A percentile compares a stretch with the other conserved stretches of the same genome.
phyloP scores from a whole-genome alignment of 1,140 invertebrate genomes.

The Drosophila takahashii region DNA sequence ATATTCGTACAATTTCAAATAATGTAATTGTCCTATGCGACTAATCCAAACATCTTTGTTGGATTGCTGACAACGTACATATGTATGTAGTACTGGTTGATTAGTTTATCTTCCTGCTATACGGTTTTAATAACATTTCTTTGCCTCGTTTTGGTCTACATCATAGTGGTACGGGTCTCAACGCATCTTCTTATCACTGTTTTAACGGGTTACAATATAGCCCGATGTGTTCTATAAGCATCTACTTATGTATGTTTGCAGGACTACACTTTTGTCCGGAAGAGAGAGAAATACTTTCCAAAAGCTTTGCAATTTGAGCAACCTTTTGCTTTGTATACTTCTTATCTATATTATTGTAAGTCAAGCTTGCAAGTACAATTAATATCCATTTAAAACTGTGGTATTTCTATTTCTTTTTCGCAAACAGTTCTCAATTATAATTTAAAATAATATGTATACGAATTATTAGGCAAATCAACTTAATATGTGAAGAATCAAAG shows the following conservation, averaged over 20 bases:
- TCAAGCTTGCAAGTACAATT: slow-evolving; percentile 1
- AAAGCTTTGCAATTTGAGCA: slow-evolving; percentile 35
- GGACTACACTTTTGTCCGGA: slow-evolving; percentile 8
- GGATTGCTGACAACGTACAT: slow-evolving; percentile 4
- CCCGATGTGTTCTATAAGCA: slow-evolving; percentile 12
- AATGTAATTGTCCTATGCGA: slow-evolving; percentile 7
- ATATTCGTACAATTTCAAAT: slow-evolving; percentile 12
- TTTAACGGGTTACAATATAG: slow-evolving; percentile 2
- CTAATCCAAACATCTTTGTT: slow-evolving; percentile 2
- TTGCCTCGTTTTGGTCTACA: slow-evolving; percentile 7
- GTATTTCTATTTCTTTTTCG: slow-evolving; percentile 4
- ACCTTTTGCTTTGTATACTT: slow-evolving; percentile 17
- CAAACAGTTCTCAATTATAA: slow-evolving; percentile 10
- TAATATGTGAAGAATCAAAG: slow-evolving; percentile 11
- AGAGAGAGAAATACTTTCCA: slow-evolving; percentile 25
- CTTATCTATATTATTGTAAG: neutral
- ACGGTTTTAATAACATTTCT: slow-evolving; percentile 4
- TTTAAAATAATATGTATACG: slow-evolving; percentile 2
- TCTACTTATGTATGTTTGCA: slow-evolving; percentile 5
- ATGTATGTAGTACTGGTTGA: neutral
- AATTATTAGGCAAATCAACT: slow-evolving; percentile 13
- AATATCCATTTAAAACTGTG: slow-evolving; percentile 7
- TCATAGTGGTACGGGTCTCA: slow-evolving; percentile 5
- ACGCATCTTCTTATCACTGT: slow-evolving; percentile 32
- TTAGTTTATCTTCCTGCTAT: slow-evolving; percentile 4